Base-by-base conservation (phyloP, 1,140 invertebrate species). In the Nylanderia fulva region DNA sequence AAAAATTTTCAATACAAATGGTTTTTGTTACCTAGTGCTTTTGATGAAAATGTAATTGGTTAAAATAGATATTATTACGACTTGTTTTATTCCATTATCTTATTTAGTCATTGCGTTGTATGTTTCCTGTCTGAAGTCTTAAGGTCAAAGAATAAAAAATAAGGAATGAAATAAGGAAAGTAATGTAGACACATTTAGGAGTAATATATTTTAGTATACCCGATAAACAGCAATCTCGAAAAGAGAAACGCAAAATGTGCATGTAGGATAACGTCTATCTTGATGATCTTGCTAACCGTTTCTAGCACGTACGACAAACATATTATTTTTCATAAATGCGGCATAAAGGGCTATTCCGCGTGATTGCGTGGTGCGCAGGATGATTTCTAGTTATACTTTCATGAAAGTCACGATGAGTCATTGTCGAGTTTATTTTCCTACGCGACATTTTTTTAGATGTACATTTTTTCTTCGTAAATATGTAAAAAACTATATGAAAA, bases 291-390 rank as follows among this genome's bases (percentile, higher is more conserved):
- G 24, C 39, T 21, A 27, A 84, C 61, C 27, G 48, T 48, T 48
- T 48, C 80, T 21, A 13, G 36, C 52, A 18, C 56, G 36, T 29
- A 45, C 74, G 42, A 45, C 21, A 56, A 76, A 58, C 84, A 68
- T 91, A 91, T 91, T 89, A 92, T 90, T 91, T 92, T 92, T 91
- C 91, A 92, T 92, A 90, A 90, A 85, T 76, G 85, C 58, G 82
- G 69, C 88, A 45, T 85, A 86, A 88, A 88, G 64, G 89, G 68
- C 63, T 89, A 76, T 91, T 92, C 21, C 86, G 29, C 85, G 87
- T 90, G 91, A 92, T 91, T 91, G 91, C 87, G 86, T 87, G 87
- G 79, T 87, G 75, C 77, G 69, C 61, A 15, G 11, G 24, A 8
- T 60, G 54, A 82, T 82, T 82, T 36, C 77, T 82, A 71, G 52